Evolutionary conservation across 1,140 invertebrate genomes (phyloP), one percentile per base, ranked within the genome.

Genomic region (Zaprionus gabonicus): DNA sequence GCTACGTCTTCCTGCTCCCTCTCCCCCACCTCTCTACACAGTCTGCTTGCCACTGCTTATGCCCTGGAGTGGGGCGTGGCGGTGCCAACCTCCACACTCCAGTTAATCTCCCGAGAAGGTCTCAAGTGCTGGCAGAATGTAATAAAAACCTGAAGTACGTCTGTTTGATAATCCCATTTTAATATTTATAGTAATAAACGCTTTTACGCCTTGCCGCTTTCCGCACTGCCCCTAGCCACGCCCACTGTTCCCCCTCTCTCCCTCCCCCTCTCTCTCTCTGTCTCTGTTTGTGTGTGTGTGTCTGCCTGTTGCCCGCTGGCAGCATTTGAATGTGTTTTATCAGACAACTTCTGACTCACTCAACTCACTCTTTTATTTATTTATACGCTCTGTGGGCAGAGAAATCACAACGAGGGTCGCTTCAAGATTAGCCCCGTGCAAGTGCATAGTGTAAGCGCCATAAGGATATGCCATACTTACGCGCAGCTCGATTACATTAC

Each of bases 121-220:
- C 59, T 67, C 36, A 49, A 73, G 51, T 68, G 64, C 56, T 17
- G 41, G 44, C 51, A 59, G 58, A 74, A 80, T 77, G 72, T 80
- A 82, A 82, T 82, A 82, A 80, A 82, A 81, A 73, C 78, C 80
- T 73, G 70, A 80, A 80, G 80, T 82, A 77, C 73, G 66, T 80
- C 70, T 80, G 78, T 82, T 82, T 80, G 73, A 80, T 78, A 82
- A 80, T 82, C 80, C 74, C 71, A 77, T 82, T 82, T 82, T 82
- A 82, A 80, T 80, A 80, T 82, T 82, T 82, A 82, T 82, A 77
- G 80, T 82, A 82, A 82, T 82, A 82, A 82, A 80, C 78, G 74
- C 80, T 73, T 74, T 77, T 77, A 82, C 77, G 74, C 80, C 57
- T 80, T 80, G 68, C 65, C 77, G 70, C 72, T 71, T 78, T 9